phyloP scores from a whole-genome alignment of 2,888 invertebrate genomes.

The Brenthis ino region DNA sequence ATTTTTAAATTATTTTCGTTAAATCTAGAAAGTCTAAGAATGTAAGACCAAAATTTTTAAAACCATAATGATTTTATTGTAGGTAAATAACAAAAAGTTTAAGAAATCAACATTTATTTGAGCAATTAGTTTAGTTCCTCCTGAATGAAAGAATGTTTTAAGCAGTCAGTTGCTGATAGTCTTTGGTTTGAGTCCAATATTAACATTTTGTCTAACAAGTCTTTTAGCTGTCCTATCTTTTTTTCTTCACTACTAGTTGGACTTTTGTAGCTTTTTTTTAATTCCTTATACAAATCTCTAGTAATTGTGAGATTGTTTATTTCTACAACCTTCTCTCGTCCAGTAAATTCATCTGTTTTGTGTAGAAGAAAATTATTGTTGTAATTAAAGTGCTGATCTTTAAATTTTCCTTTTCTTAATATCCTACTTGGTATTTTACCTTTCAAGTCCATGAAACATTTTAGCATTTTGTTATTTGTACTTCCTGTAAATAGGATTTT shows the following conservation, averaged over 20 bases:
- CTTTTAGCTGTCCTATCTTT: conserved; percentile 95
- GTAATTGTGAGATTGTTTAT: conserved; percentile 91
- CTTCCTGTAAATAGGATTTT: conserved; percentile 98
- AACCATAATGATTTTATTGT: neutral
- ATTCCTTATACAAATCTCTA: conserved; percentile 93
- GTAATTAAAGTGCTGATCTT: conserved; percentile 97
- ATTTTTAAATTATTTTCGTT: too few species aligned
- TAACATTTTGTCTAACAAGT: conserved; percentile 94
- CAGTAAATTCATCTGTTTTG: conserved; percentile 98
- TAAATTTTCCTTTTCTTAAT: conserved; percentile 95
- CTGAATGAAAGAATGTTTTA: conserved; percentile 94
- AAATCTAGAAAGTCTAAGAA: too few species aligned
- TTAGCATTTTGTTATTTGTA: conserved; percentile 99
- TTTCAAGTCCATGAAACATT: conserved; percentile 98
- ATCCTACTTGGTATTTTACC: conserved; percentile 98
- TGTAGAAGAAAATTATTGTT: conserved; percentile 98
- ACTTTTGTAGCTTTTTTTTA: conserved; percentile 90
- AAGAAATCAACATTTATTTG: conserved; percentile 36
- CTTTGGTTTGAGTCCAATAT: conserved; percentile 95
- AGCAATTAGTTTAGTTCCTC: conserved; percentile 55
- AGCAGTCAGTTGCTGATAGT: conserved; percentile 92
- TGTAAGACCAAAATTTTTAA: neutral
- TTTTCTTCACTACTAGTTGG: conserved; percentile 91
- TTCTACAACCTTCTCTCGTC: conserved; percentile 96
- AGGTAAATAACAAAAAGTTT: conserved; percentile 1